Conservation (phyloP, 35 echinoderm and acorn worm genomes). For the Ophiothrix spiculata region DNA sequence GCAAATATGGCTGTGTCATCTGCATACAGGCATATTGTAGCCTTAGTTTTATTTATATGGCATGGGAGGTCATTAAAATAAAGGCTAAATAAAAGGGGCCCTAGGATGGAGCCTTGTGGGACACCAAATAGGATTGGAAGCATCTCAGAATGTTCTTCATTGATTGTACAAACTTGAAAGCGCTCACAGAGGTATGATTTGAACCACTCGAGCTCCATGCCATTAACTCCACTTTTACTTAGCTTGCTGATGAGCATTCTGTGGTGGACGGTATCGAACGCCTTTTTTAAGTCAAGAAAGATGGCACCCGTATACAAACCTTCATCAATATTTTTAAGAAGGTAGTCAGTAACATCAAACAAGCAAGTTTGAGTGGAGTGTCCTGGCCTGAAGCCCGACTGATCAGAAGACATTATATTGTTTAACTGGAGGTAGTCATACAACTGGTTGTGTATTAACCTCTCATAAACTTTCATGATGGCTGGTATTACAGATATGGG, state of each 20-base stretch:
- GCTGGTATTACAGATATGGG: background rate
- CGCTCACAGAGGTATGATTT: slow-evolving; percentile 17
- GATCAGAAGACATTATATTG: background rate
- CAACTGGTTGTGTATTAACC: background rate
- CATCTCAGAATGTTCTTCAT: background rate
- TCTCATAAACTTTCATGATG: background rate
- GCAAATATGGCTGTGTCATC: slow-evolving; percentile 40
- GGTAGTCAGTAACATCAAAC: slow-evolving; percentile 1
- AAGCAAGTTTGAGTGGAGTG: slow-evolving; percentile 7
- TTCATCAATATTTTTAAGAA: background rate
- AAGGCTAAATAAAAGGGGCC: slow-evolving; percentile 24
- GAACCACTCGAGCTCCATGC: slow-evolving; percentile 16
- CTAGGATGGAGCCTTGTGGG: slow-evolving; percentile 18
- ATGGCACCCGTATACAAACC: background rate
- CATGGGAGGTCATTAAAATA: slow-evolving; percentile 16
- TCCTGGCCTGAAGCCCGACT: background rate
- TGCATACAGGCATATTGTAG: slow-evolving; percentile 22
- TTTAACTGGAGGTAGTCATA: background rate
- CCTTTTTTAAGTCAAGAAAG: background rate
- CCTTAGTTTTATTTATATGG: background rate
- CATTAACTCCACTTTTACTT: background rate
- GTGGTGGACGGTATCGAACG: background rate
- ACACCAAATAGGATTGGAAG: slow-evolving; percentile 9
- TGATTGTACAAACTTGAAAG: background rate
- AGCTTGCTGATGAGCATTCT: background rate